Evolutionary conservation across 2,113 vertebrate genomes (phyloP), one percentile per base, ranked within the genome.

Genomic region (Rhodinocichla rosea): DNA sequence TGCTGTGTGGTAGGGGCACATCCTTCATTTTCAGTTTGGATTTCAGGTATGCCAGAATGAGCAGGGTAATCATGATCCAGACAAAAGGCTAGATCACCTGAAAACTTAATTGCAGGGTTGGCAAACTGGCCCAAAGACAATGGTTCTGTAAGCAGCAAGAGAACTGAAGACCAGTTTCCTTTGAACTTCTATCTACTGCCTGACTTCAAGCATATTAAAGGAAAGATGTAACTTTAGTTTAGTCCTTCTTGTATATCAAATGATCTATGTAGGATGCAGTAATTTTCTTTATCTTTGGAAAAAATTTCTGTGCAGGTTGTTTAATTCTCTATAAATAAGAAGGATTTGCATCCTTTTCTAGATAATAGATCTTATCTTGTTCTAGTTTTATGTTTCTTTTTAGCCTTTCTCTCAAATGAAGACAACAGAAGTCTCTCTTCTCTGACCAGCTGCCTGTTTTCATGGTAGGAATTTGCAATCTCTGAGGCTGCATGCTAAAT

Each of bases 381-480:
- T 77, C 60, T 70, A 33, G 28, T 77, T 78, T 94, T 71, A 62
- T 0, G 2, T 73, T 89, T 90, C 84, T 70, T 83, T 57, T 75
- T 49, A 56, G 74, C 35, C 37, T 71, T 87, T 82, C 53, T 74
- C n/a, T 53, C 55, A 70, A 70, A 9, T 24, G 15, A 88, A 77
- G 37, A 63, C 32, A 93, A 49, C 49, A 68, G 23, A 82, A 92
- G 23, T 32, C 24, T 55, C 33, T 82, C 32, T 83, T 83, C 57
- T 91, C 63, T 90, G 70, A 85, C n/a, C 79, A 91, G 62, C 49
- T 90, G 63, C 64, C n/a, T 76, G 39, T 70, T 88, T 94, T 80
- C 37, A 17, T 26, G 39, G 86, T 50, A 86, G 64, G 79, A 93
- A 77, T 88, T 62, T 93, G 59, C 45, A 74, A 3, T 42, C 50